Conservation (phyloP, 1,140 invertebrate species). For the Drosophila neocordata region DNA sequence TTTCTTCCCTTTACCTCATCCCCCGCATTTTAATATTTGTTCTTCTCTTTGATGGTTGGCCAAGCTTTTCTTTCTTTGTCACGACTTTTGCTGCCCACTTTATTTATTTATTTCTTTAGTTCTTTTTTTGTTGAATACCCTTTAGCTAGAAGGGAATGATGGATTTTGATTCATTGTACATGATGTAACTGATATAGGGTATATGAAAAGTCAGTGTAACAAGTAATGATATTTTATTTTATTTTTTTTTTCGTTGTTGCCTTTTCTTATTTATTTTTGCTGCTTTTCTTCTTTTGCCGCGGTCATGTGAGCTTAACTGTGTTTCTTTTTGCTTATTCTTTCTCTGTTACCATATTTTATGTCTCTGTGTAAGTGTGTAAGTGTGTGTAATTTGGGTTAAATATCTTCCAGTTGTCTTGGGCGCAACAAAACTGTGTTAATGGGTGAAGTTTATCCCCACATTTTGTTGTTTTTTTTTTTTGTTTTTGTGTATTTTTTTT, state of each 20-base stretch:
- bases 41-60: conserved; percentile 16
- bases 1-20: too few relatives aligned
- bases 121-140: not conserved
- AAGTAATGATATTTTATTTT: not conserved
- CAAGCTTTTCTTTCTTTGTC: conserved; percentile 23
- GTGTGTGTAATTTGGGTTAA: conserved; percentile 63
- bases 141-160: not conserved
- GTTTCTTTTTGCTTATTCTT: conserved; percentile 25
- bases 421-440: conserved; percentile 67
- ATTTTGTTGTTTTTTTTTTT: conserved; percentile 1
- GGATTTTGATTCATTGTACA: too few relatives aligned
- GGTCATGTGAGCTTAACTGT: conserved; percentile 30
- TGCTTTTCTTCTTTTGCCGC: conserved; percentile 29
- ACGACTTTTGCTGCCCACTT: conserved; percentile 27
- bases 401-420: conserved; percentile 44
- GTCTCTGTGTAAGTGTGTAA: conserved; percentile 21
- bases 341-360: conserved; percentile 6
- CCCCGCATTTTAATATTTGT: not conserved
- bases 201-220: not conserved
- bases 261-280: conserved; percentile 12
- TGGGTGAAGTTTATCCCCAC: conserved; percentile 67
- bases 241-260: not conserved
- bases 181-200: not conserved
- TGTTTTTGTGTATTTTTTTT: not conserved
- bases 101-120: not conserved